A percentile compares a stretch with the other conserved stretches of the same genome.
Conservation (phyloP, 2,113 vertebrate genomes). For the Macheiramphus alcinus region DNA sequence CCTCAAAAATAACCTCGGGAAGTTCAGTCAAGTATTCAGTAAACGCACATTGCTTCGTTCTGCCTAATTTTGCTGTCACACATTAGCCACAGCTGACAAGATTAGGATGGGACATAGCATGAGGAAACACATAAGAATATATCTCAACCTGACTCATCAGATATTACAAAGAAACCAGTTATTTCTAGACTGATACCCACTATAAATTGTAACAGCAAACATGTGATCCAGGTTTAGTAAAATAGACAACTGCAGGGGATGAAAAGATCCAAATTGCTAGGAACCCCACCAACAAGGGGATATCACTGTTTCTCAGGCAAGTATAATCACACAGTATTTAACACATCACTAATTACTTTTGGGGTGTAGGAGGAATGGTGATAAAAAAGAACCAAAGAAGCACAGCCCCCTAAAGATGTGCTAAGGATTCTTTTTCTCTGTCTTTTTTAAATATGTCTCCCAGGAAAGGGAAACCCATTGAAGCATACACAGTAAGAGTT, state of each 20-base stretch:
- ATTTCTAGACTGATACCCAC: not conserved
- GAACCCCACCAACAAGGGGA: not conserved
- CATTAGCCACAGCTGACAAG: not conserved
- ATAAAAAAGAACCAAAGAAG: not conserved
- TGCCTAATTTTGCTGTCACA: not conserved
- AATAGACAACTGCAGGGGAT: not conserved
- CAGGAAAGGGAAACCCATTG: not conserved
- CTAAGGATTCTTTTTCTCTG: not conserved
- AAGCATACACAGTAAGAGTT: not conserved
- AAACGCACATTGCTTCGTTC: not conserved
- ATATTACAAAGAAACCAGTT: not conserved
- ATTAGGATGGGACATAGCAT: not conserved
- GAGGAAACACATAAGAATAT: not conserved
- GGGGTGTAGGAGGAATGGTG: not conserved
- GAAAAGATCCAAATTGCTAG: not conserved
- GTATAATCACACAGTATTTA: not conserved
- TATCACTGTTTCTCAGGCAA: not conserved
- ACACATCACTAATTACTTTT: not conserved
- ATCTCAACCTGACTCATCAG: not conserved
- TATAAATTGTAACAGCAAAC: not conserved
- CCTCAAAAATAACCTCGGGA: not conserved
- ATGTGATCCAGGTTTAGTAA: not conserved
- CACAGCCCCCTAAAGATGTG: not conserved
- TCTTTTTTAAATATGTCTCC: not conserved
- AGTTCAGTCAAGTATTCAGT: not conserved